Evolutionary conservation across 1,140 invertebrate genomes (phyloP), one percentile per base, ranked within the genome.

Genomic region (Trichonephila inaurata): DNA sequence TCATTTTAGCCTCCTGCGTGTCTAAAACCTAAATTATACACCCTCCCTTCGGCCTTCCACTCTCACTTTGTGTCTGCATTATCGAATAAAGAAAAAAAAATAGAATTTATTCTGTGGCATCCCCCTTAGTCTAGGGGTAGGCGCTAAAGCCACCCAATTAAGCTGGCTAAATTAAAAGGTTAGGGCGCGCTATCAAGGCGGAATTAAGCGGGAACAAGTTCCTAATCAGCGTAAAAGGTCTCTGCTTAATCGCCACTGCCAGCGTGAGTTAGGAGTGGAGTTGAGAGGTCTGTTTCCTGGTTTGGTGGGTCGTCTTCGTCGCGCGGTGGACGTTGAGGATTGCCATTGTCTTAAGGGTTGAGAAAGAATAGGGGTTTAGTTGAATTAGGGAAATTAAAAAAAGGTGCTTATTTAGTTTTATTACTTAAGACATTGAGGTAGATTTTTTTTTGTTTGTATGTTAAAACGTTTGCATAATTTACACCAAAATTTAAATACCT

Each of bases 151-250:
- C 33, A 28, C 86, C 92, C 92, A 94, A 94, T 94, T 94, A 94
- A 83, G 87, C 18, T 61, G 5, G 61, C 92, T 89, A 94, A 94
- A 94, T 94, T 89, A 94, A 94, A 94, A 94, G 92, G 92, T 94
- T 94, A 92, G 91, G 91, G 91, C 61, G n/a, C 85, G 58, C 86
- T 88, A 93, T 93, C 64, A 88, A 93, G 69, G 86, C 64, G 87
- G 87, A 89, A 94, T 89, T 89, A 89, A 83, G 87, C 72, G 92
- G 58, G 62, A 94, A 94, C 92, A 94, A 94, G 92, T 89, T 77
- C 69, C 87, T 94, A 94, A 94, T 94, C 92, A 94, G 87, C 24
- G 92, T 94, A 94, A 94, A 83, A 94, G 92, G 91, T 92, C 92
- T 83, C 66, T 40, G 18, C 92, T 89, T 94, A 89, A 94, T 94